Evolutionary conservation across 1,140 invertebrate species (phyloP), one percentile per base, ranked within the genome.

Genomic region (Aphelinus certus): DNA sequence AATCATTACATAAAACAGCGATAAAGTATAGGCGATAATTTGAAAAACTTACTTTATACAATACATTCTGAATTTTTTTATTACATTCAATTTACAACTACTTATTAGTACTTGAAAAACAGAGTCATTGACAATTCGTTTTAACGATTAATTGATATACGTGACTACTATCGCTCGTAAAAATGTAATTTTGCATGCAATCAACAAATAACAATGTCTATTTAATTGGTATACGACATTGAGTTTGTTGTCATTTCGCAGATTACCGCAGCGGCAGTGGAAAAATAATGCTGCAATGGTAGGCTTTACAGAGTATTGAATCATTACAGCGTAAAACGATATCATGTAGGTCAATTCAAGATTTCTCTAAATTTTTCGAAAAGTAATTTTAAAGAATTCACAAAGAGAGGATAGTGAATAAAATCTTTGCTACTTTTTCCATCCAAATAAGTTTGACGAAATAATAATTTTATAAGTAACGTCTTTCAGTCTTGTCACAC

Each of bases 401-500:
- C 47, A 26, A 67, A 58, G 9, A 75, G 58, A 70, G 56, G 42
- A 51, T 70, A 56, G 42, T 5, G 9, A 70, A 57, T 58, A 42
- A 57, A 10, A 58, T 26, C 26, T 49, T 63, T 51, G 57, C 57
- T 75, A 55, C 7, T 71, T 62, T 75, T 57, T 63, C 67, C n/a
- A 63, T 69, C 70, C 43, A 69, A 70, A 64, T 64, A 49, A 47
- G 56, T n/a, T 64, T 57, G 60, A 64, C 62, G 67, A 70, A 69
- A 75, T 70, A 57, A 75, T 75, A 49, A 61, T 73, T 73, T 75
- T 75, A 75, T 75, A 26, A 75, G 67, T 75, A 75, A 75, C 73
- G 71, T 71, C 66, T 71, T 79, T 83, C 81, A 83, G 82, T 83
- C 81, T 82, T 83, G 76, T 81, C 74, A 77, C 77, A 75, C 73